A percentile compares a stretch with the other conserved stretches of the same genome.
phyloP scores from a whole-genome alignment of 1,140 invertebrate species.

The Scaptomyza graminum region DNA sequence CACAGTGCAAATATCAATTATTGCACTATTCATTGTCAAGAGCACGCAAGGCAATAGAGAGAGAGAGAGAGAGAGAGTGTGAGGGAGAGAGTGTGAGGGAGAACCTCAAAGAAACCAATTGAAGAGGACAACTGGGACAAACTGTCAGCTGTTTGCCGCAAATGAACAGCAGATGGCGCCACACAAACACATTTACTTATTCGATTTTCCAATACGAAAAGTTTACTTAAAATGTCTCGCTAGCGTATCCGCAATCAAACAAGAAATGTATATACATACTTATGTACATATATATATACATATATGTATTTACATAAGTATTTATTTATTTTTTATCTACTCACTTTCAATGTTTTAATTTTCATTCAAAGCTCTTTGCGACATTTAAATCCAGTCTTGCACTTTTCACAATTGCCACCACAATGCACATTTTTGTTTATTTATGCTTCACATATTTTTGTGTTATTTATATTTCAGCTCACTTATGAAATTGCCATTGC shows the following conservation, averaged over 20 bases:
- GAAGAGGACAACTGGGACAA: background rate
- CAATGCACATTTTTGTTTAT: slow-evolving; percentile 3
- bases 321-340: background rate
- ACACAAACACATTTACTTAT: slow-evolving; percentile 6
- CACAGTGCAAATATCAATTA: background rate
- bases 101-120: background rate
- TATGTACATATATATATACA: background rate
- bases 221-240: background rate
- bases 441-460: slow-evolving; percentile 4
- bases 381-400: slow-evolving; percentile 1
- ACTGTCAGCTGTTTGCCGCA: slow-evolving; percentile 32
- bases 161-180: slow-evolving; percentile 38
- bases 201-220: slow-evolving; percentile 35
- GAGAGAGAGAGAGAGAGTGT: slow-evolving; percentile 3
- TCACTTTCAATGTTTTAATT: slow-evolving; percentile 3
- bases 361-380: slow-evolving; percentile 20
- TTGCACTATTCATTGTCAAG: slow-evolving; percentile 54
- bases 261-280: background rate
- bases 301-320: background rate
- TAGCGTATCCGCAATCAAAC: background rate
- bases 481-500: slow-evolving; percentile 33
- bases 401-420: slow-evolving; percentile 6
- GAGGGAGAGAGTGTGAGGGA: background rate
- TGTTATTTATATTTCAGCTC: slow-evolving; percentile 26
- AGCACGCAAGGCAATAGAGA: slow-evolving; percentile 12